phyloP scores from a whole-genome alignment of 2,797 vertebrate species.

The Rhinichthys osculus region DNA sequence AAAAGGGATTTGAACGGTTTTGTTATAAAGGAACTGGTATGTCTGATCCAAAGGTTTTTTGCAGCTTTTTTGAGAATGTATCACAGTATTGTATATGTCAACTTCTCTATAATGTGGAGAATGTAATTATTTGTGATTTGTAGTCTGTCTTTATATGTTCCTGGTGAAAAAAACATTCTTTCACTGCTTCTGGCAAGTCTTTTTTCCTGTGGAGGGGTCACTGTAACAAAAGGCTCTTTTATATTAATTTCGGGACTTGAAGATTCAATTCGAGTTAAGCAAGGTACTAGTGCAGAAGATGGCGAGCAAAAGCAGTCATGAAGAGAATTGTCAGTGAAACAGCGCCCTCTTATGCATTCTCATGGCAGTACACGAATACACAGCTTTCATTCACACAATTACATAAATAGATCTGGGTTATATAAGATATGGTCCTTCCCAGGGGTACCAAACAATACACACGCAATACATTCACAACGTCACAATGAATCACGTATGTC shows the following conservation, averaged over 20 bases:
- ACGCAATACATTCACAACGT: conserved; percentile 31
- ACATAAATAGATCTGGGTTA: conserved; percentile 23
- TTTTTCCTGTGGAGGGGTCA: conserved; percentile 1
- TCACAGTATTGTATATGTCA: conserved; percentile 51
- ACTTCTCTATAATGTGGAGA: conserved; percentile 23
- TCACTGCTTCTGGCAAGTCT: not conserved
- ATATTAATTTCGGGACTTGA: conserved; percentile 5
- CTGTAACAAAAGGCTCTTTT: conserved; percentile 36
- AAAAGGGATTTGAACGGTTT: conserved; percentile 38
- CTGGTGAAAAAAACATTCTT: not conserved
- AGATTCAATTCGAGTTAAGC: conserved; percentile 4
- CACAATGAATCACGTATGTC: not conserved
- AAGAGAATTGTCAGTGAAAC: conserved; percentile 10
- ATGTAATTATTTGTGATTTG: conserved; percentile 45
- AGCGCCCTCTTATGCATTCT: conserved; percentile 39
- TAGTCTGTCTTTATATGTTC: conserved; percentile 17
- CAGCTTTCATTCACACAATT: conserved; percentile 19
- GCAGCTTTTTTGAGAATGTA: conserved; percentile 46
- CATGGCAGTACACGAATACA: conserved; percentile 19
- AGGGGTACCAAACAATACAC: conserved; percentile 35
- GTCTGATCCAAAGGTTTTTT: conserved; percentile 40
- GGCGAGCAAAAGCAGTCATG: conserved; percentile 2
- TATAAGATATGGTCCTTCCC: conserved; percentile 26
- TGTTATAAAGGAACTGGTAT: conserved; percentile 12
- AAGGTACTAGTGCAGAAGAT: conserved; percentile 6